phyloP scores from a whole-genome alignment of 1,140 invertebrate species.

The Aphis craccivora region DNA sequence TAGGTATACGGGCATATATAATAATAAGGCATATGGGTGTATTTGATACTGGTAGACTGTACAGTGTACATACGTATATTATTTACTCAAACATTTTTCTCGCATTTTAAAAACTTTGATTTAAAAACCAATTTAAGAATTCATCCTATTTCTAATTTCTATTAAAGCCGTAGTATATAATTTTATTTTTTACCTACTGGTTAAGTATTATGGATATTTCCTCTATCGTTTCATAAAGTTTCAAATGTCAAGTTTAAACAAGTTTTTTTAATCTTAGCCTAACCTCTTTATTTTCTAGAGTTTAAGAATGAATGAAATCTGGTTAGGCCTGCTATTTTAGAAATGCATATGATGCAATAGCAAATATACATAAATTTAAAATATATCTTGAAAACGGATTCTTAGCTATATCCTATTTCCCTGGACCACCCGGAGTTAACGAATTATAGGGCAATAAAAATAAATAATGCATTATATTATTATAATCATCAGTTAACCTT shows the following conservation, averaged over 20 bases:
- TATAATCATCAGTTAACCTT: background rate
- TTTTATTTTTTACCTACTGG: background rate
- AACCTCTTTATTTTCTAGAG: conserved; percentile 14
- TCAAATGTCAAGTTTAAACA: conserved; percentile 16
- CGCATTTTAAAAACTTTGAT: background rate
- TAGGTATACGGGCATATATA: background rate
- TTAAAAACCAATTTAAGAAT: background rate
- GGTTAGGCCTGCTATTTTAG: background rate
- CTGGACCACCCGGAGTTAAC: conserved; percentile 25
- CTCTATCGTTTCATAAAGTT: background rate
- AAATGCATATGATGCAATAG: conserved; percentile 21
- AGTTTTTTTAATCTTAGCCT: background rate
- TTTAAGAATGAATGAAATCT: conserved; percentile 38
- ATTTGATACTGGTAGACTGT: background rate
- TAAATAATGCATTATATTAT: conserved; percentile 38
- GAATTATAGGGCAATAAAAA: conserved; percentile 23
- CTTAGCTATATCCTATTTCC: background rate
- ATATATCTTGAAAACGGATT: background rate
- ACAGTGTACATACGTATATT: background rate
- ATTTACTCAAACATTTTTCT: background rate
- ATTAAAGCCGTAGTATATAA: background rate
- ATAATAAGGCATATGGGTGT: background rate
- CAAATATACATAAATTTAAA: conserved; percentile 33
- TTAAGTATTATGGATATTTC: background rate
- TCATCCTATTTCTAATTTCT: background rate